Evolutionary conservation across 2,888 invertebrate species (phyloP), one percentile per base, ranked within the genome.

Genomic region (Temnothorax unifasciatus): DNA sequence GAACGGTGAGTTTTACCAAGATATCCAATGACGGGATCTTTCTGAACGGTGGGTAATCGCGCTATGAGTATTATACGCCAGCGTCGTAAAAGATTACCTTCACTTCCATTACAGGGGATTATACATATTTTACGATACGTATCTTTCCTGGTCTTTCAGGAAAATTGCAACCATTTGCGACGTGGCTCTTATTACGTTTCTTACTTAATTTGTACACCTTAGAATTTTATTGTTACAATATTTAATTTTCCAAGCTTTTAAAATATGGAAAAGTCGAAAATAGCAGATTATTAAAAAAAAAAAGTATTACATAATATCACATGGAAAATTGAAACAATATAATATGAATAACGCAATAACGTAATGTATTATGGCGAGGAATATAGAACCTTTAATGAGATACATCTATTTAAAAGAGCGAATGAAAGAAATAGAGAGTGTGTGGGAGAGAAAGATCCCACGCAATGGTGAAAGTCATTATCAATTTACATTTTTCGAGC

Each of bases 1-100:
- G 95, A 98, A 97, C 96, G 98, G 99, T 98, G 95, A 97, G 93
- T 13, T 38, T 11, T 47, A 2, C 29, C 11, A 18, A n/a, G 63
- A 73, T 41, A 44, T 18, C 25, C 44, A n/a, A 44, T 44, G 44
- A 29, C 15, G 8, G 44, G 34, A 9, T 29, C 34, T 29, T 61
- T 47, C 25, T 61, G 59, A 59, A 25, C 18, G 8, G 52, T 18
- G 64, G 38, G 50, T 6, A 64, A 66, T 63, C 38, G 38, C 38
- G 8, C 11, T 9, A 5, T n/a, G 34, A 29, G 13, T 34, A 52
- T 69, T 50, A 50, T 50, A 52, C 6, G 15, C n/a, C 52, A 38
- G 34, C 13, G 15, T 38, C n/a, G 18, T 11, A 68, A 68, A 47
- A 68, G 18, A 9, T 66, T 47, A 66, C 18, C 66, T 66, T 4